Conservation (phyloP, 2,113 vertebrate species). For the Phalacrocorax pelagicus region DNA sequence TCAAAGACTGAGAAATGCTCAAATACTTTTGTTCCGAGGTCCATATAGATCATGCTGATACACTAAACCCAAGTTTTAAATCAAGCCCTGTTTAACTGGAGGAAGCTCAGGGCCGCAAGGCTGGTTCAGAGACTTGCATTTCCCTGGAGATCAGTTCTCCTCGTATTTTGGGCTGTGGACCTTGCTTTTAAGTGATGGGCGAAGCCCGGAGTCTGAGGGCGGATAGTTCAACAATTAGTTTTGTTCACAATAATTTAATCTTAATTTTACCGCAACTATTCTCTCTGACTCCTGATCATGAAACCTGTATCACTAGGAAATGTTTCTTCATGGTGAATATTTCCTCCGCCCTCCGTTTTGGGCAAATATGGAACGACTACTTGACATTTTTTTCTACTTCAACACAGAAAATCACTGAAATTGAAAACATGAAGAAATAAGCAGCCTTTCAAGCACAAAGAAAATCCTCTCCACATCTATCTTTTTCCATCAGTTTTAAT, state of each 20-base stretch:
- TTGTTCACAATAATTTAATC: not conserved
- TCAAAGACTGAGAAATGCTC: not conserved
- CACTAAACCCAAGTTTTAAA: not conserved
- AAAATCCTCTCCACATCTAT: not conserved
- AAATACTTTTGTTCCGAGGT: too few relatives aligned
- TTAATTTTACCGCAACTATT: not conserved
- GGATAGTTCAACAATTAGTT: not conserved
- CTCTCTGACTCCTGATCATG: not conserved
- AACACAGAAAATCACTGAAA: not conserved
- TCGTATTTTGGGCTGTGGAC: not conserved
- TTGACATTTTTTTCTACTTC: not conserved
- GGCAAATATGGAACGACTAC: not conserved
- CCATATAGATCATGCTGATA: fast-evolving
- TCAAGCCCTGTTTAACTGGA: not conserved
- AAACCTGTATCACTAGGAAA: too few relatives aligned
- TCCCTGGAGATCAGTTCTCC: too few relatives aligned
- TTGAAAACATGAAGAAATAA: not conserved
- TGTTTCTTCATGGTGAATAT: not conserved
- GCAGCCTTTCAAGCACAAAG: not conserved
- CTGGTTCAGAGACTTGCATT: not conserved
- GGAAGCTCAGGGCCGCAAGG: not conserved
- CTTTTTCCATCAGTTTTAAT: not conserved
- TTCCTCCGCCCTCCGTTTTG: not conserved
- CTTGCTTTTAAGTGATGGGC: not conserved
- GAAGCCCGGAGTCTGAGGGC: not conserved